These are phyloP conservation scores for Omphaloscelis lunosa DNA, from an alignment of 2,888 invertebrate genomes.

Conservation along the genomic window DNA sequence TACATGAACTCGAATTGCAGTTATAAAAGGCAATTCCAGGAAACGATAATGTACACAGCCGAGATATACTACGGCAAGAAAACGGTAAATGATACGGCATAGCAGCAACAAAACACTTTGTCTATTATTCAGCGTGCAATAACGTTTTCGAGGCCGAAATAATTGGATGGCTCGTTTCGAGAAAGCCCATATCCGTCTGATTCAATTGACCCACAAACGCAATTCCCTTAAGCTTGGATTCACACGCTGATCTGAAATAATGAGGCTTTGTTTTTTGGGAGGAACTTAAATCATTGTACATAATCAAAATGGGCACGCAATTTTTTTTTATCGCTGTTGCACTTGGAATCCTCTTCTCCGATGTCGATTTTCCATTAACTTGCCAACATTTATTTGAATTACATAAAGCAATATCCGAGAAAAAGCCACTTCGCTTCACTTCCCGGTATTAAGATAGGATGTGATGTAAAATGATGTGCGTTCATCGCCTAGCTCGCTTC, in stretches of 20 bases:
- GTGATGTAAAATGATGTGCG: conserved; percentile 56
- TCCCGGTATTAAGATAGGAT: conserved; percentile 63
- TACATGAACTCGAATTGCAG: conserved; percentile 50
- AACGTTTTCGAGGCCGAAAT: conserved; percentile 61
- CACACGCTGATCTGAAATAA: conserved; percentile 44
- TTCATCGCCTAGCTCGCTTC: conserved; percentile 66
- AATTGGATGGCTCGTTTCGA: conserved; percentile 63
- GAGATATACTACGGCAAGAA: conserved; percentile 53
- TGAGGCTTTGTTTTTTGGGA: conserved; percentile 21
- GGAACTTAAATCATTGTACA: conserved; percentile 18
- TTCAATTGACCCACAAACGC: conserved; percentile 55
- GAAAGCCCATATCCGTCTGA: conserved; percentile 59
- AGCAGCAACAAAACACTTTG: conserved; percentile 51
- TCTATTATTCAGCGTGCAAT: conserved; percentile 66
- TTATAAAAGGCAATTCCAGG: conserved; percentile 59
- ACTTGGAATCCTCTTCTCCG: not conserved
- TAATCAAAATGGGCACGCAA: conserved; percentile 16
- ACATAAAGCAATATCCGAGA: conserved; percentile 54
- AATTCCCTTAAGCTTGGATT: conserved; percentile 43
- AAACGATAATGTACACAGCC: conserved; percentile 60
- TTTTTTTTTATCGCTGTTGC: not conserved
- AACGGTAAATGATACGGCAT: conserved; percentile 58
- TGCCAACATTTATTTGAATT: conserved; percentile 14
- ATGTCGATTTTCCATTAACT: conserved; percentile 13
- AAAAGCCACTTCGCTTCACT: conserved; percentile 56